These are phyloP conservation scores for Neoascia interrupta DNA, from an alignment of 2,888 invertebrate species.

Conservation along the genomic window DNA sequence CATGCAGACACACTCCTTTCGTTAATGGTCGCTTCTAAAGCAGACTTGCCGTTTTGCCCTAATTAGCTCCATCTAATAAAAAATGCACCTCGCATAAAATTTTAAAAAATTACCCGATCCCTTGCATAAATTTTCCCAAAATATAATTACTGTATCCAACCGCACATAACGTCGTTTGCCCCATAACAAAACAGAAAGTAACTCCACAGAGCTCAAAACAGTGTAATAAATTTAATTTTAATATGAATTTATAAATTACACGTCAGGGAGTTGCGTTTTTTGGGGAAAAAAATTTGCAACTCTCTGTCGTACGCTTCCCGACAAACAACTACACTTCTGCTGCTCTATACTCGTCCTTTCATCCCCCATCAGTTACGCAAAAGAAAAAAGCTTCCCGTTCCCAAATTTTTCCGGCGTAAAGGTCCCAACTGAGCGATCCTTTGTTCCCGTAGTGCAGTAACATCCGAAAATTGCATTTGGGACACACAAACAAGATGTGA, in stretches of 20 bases:
- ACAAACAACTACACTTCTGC: neutral
- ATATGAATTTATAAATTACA: conserved; percentile 67
- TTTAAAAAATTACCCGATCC: too few relatives aligned
- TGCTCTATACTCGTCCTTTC: conserved; percentile 9
- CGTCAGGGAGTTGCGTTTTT: conserved; percentile 48
- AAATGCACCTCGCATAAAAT: too few relatives aligned
- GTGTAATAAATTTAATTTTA: conserved; percentile 61
- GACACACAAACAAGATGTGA: neutral
- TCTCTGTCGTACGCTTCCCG: conserved; percentile 13
- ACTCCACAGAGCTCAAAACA: neutral
- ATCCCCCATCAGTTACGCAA: conserved; percentile 15
- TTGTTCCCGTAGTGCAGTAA: conserved; percentile 34
- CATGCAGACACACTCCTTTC: too few relatives aligned
- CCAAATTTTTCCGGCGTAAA: conserved; percentile 37
- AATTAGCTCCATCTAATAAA: too few relatives aligned
- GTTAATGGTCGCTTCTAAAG: too few relatives aligned
- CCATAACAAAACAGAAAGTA: neutral
- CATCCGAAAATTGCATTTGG: conserved; percentile 27
- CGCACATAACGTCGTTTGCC: too few relatives aligned
- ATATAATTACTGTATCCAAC: too few relatives aligned
- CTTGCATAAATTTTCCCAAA: too few relatives aligned
- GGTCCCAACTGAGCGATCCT: conserved; percentile 36
- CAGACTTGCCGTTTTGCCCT: too few relatives aligned
- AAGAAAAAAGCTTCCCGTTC: neutral
- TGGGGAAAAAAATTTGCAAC: conserved; percentile 9